phyloP scores from a whole-genome alignment of 2,797 vertebrate species.

The Agapornis canus region DNA sequence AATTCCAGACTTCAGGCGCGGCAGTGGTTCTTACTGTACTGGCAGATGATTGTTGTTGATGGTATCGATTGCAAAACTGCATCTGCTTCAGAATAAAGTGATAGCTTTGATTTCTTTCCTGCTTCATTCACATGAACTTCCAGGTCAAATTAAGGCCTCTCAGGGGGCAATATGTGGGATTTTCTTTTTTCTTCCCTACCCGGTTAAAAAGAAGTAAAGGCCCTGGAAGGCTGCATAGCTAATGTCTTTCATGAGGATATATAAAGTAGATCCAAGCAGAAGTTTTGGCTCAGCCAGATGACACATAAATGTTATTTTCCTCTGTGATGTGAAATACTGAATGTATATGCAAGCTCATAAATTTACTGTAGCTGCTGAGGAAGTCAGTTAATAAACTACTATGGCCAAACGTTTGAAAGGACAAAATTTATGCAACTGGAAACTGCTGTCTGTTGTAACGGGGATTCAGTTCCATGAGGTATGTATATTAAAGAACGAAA shows the following conservation, averaged over 20 bases:
- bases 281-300: neutral
- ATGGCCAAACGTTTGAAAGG: neutral
- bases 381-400: neutral
- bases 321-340: neutral
- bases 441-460: neutral
- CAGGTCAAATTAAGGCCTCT: neutral
- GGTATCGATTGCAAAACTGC: neutral
- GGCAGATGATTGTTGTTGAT: neutral
- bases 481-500: neutral
- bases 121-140: neutral
- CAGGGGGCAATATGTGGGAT: neutral
- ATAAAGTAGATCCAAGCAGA: neutral
- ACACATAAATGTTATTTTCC: neutral
- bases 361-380: neutral
- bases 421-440: neutral
- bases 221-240: neutral
- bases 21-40: neutral
- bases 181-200: neutral
- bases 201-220: neutral
- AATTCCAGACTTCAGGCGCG: neutral
- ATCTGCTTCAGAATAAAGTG: neutral
- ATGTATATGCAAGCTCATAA: neutral
- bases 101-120: neutral
- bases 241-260: neutral
- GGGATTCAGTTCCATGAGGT: neutral